Evolutionary conservation across 1,140 invertebrate genomes (phyloP).

Genomic region (Rhagoletis pomonella): DNA sequence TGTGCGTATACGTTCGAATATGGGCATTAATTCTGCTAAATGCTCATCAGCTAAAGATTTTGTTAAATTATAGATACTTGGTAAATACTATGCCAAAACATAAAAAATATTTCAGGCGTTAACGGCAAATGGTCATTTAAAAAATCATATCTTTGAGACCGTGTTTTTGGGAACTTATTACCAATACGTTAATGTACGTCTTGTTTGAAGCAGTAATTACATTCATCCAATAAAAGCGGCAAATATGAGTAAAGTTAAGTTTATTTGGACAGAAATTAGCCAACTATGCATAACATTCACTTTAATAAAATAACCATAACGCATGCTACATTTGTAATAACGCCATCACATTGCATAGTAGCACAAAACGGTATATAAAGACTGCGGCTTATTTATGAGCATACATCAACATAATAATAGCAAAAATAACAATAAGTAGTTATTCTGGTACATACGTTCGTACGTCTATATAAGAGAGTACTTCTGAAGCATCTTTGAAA

Average conservation of each 20-base stretch:
- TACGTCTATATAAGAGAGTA: too few species aligned
- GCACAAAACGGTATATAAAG: neutral
- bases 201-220: neutral
- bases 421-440: too few species aligned
- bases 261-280: neutral
- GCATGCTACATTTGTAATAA: constrained; percentile 3
- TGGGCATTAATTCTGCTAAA: constrained; percentile 93
- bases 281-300: neutral
- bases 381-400: too few species aligned
- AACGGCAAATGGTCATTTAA: constrained; percentile 57
- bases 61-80: constrained; percentile 53
- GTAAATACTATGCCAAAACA: constrained; percentile 55
- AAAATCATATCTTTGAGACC: neutral
- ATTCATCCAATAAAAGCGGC: neutral
- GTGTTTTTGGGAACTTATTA: neutral
- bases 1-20: constrained; percentile 92
- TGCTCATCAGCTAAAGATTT: constrained; percentile 87
- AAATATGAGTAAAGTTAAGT: neutral
- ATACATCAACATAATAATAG: too few species aligned
- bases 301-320: neutral
- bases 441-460: too few species aligned
- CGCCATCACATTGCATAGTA: constrained; percentile 1
- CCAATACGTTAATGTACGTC: neutral
- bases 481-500: too few species aligned
- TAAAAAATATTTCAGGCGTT: neutral